A percentile compares a stretch with the other conserved stretches of the same genome.
Conservation (phyloP, 2,888 invertebrate genomes). For the Marronus borbonicus region DNA sequence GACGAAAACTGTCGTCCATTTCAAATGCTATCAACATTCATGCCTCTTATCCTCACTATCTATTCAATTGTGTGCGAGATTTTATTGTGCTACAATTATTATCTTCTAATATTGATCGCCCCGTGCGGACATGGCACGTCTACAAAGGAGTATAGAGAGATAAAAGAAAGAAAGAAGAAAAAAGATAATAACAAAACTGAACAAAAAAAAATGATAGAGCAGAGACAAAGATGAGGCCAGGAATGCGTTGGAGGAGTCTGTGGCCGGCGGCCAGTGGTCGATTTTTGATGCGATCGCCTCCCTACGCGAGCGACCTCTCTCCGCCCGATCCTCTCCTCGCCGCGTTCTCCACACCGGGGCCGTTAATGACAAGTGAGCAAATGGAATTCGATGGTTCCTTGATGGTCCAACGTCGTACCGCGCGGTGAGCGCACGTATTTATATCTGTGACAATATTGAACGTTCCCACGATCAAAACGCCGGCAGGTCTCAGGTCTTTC, state of each 20-base stretch:
- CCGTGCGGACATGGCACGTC: conserved; percentile 4
- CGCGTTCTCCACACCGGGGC: conserved; percentile 49
- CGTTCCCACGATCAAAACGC: conserved; percentile 70
- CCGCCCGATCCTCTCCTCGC: conserved; percentile 50
- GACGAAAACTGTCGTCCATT: background rate
- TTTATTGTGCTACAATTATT: conserved; percentile 30
- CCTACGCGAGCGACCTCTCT: conserved; percentile 52
- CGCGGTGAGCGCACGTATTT: conserved; percentile 41
- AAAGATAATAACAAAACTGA: background rate
- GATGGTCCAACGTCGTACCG: conserved; percentile 55
- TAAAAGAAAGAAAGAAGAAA: conserved; percentile 1
- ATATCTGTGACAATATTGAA: conserved; percentile 73
- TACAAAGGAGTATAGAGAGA: background rate
- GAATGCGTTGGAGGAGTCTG: conserved; percentile 42
- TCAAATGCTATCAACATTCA: background rate
- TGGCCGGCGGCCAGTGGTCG: conserved; percentile 44
- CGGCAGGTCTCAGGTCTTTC: conserved; percentile 61
- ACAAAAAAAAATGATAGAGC: conserved; percentile 10
- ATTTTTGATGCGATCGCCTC: conserved; percentile 48
- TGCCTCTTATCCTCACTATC: background rate
- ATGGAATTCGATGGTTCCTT: conserved; percentile 67
- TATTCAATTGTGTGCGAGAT: conserved; percentile 24
- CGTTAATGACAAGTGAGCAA: conserved; percentile 64
- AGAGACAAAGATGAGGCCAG: conserved; percentile 38
- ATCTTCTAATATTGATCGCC: conserved; percentile 24